Evolutionary conservation across 2,797 vertebrate genomes (phyloP).

Genomic region (Propithecus perrieri): DNA sequence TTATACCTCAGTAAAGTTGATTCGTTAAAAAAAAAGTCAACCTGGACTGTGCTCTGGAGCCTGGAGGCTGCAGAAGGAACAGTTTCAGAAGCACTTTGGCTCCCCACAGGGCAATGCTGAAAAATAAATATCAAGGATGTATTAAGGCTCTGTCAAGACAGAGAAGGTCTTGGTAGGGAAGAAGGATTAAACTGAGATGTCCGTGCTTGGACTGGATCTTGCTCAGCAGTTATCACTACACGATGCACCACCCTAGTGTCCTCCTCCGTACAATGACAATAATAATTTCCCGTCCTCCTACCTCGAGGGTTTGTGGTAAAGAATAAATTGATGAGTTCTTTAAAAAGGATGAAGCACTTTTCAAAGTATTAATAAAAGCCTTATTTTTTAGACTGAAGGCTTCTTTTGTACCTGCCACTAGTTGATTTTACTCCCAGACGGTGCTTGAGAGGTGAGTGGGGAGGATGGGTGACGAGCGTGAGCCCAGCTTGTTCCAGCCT

Average conservation of each 20-base stretch:
- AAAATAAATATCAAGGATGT: background rate
- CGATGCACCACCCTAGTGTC: background rate
- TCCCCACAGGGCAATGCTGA: background rate
- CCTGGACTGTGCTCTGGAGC: background rate
- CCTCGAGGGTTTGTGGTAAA: slow-evolving; percentile 49
- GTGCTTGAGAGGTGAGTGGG: background rate
- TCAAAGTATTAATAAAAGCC: slow-evolving; percentile 19
- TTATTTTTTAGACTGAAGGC: slow-evolving; percentile 24
- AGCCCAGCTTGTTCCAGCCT: background rate
- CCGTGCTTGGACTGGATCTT: background rate
- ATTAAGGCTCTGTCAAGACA: background rate
- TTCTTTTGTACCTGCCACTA: slow-evolving; percentile 9
- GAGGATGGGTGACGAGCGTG: background rate
- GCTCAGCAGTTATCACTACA: background rate
- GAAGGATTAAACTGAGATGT: background rate
- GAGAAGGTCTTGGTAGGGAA: background rate
- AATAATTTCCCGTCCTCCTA: slow-evolving; percentile 4
- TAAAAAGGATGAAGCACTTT: slow-evolving; percentile 49
- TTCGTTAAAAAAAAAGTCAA: background rate
- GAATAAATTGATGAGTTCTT: slow-evolving; percentile 27
- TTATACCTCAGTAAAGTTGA: background rate
- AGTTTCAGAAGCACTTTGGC: background rate
- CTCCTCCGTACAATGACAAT: background rate
- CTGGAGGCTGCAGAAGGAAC: background rate
- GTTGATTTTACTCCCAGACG: background rate